Base-by-base conservation (phyloP, 2,113 vertebrate genomes). In the Typhlomys cinereus region DNA sequence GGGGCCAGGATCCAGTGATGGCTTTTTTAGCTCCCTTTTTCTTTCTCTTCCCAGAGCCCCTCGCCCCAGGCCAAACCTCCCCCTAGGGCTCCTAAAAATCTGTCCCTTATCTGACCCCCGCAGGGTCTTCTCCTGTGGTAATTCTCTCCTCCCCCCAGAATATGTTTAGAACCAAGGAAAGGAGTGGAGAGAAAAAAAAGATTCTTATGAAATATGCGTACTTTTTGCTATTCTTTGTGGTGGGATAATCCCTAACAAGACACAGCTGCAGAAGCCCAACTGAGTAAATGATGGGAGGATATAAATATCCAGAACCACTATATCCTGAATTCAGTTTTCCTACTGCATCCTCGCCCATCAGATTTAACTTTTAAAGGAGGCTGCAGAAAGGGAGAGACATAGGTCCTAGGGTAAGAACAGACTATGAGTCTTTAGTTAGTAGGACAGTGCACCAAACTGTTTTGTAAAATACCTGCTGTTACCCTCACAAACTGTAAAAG, bases 281-380 rank as follows among this genome's bases (percentile, higher is more conserved):
- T 90, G 85, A 96, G 92, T 80, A 92, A 96, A 91, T 74, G 81
- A 91, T 3, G 17, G 29, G 75, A 91, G 61, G 78, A 84, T 93
- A 93, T 94, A 96, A 97, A 95, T 96, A 96, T 89, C 93, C 46
- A 71, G 87, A 95, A 94, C 84, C 62, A 94, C 89, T 94, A 66
- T 92, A 92, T 92, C 91, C 89, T 34, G 23, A 50, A 90, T 84
- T 88, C 70, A 36, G 52, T 92, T 89, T 92, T 75, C 44, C 64
- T 88, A 57, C 50, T 86, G 41, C 66, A 90, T 64, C 39, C 82
- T 75, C 75, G 59, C 93, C 85, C 64, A 70, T 41, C 88, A 80
- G 71, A 93, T 92, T 94, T 93, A 79, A 95, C 92, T 92, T 91
- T 83, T 54, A 73, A 70, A 83, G 90, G 87, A 94, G 82, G 73